A percentile compares a stretch with the other conserved stretches of the same genome.
These are phyloP conservation scores for Euclidia mi DNA, from an alignment of 2,888 invertebrate species.

Conservation along the genomic window DNA sequence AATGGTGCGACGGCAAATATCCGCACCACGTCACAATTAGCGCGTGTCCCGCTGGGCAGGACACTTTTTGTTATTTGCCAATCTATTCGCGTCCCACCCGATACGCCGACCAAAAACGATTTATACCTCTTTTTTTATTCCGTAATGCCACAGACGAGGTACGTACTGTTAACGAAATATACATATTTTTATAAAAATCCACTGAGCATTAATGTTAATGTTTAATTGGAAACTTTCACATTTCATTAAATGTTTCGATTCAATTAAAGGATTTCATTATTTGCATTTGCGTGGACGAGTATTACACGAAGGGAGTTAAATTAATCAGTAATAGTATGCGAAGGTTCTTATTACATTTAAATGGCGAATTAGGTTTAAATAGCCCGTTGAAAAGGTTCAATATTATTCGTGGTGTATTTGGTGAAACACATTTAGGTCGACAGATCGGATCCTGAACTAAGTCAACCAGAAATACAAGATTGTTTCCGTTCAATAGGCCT, in stretches of 20 bases:
- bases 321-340: background rate
- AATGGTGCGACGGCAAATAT: constrained; percentile 64
- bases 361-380: constrained; percentile 11
- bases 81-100: constrained; percentile 44
- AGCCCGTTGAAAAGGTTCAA: constrained; percentile 33
- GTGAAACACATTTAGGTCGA: constrained; percentile 65
- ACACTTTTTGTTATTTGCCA: constrained; percentile 61
- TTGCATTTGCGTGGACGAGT: constrained; percentile 9
- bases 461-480: constrained; percentile 87
- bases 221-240: constrained; percentile 46
- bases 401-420: constrained; percentile 59
- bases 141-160: constrained; percentile 3
- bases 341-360: constrained; percentile 7
- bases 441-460: constrained; percentile 73
- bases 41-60: constrained; percentile 58
- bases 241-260: constrained; percentile 34
- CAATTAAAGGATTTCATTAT: constrained; percentile 35
- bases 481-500: constrained; percentile 87
- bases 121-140: constrained; percentile 24
- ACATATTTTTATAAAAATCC: constrained; percentile 14
- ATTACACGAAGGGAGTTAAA: constrained; percentile 1
- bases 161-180: background rate
- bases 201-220: constrained; percentile 36
- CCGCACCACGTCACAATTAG: constrained; percentile 72
- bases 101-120: constrained; percentile 38